Percentiles rank a stretch among this genome's conserved stretches.
Conservation (phyloP, 2,888 invertebrate genomes). For the Malthinus flaveolus region DNA sequence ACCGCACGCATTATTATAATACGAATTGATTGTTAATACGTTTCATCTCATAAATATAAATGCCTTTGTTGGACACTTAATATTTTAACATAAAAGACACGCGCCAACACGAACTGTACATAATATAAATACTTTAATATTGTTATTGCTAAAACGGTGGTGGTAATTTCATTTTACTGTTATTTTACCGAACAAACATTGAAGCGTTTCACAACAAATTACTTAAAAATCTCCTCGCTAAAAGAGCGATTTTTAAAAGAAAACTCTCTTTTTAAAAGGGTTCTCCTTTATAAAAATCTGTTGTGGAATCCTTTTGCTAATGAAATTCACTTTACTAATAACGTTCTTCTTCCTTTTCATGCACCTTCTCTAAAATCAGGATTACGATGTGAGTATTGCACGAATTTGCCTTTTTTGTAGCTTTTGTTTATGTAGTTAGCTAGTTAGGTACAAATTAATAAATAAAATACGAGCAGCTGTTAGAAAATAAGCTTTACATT, state of each 20-base stretch:
- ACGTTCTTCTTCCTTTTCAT: slow-evolving; percentile 41
- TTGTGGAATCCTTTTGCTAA: no score
- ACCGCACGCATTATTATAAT: slow-evolving; percentile 16
- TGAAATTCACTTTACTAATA: no score
- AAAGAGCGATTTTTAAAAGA: no score
- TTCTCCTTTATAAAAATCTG: no score
- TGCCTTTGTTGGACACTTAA: slow-evolving; percentile 10
- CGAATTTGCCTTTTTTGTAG: background rate
- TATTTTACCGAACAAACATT: background rate
- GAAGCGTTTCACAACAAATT: no score
- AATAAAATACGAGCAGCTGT: background rate
- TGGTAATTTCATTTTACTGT: background rate
- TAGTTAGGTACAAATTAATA: background rate
- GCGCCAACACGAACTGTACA: background rate
- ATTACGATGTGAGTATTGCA: slow-evolving; percentile 52
- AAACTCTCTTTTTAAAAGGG: no score
- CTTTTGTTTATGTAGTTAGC: no score
- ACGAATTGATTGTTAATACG: slow-evolving; percentile 16
- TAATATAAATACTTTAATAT: no score
- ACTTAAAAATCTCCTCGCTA: no score
- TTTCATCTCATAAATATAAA: slow-evolving; percentile 23
- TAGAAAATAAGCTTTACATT: slow-evolving; percentile 45
- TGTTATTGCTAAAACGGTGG: background rate
- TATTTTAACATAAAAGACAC: slow-evolving; percentile 7
- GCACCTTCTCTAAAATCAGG: slow-evolving; percentile 45